Evolutionary conservation across 2,888 invertebrate species (phyloP).

Genomic region (Oscheius sp.): DNA sequence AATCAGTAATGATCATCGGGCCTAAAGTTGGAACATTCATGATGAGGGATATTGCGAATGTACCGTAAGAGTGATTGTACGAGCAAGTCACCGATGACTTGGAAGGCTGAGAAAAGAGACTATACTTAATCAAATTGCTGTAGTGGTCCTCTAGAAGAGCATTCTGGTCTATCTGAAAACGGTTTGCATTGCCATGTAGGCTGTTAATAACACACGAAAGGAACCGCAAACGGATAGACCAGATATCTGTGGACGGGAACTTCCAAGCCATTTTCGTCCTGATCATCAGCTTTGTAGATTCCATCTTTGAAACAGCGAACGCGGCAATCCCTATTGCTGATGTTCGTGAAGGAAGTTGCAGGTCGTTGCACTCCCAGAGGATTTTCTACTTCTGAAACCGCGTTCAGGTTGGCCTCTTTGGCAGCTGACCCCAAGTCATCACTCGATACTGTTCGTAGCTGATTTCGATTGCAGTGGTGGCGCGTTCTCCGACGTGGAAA

Average conservation of each 20-base stretch:
- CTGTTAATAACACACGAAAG: neutral
- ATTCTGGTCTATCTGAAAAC: neutral
- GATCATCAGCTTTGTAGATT: too few species aligned
- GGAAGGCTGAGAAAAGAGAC: neutral
- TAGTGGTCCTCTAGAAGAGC: neutral
- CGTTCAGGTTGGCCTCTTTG: too few species aligned
- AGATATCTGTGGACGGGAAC: slow-evolving; percentile 4
- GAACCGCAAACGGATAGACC: neutral
- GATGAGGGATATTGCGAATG: neutral
- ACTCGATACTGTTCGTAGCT: too few species aligned
- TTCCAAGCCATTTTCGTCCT: neutral
- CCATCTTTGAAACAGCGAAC: too few species aligned
- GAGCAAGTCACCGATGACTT: neutral
- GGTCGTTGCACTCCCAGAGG: too few species aligned
- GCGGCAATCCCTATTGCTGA: too few species aligned
- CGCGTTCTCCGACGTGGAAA: too few species aligned
- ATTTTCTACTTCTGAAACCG: too few species aligned
- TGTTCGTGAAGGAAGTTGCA: too few species aligned
- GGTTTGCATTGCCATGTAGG: too few species aligned
- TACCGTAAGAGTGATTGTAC: slow-evolving; percentile 15
- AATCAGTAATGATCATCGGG: slow-evolving; percentile 23
- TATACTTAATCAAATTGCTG: slow-evolving; percentile 8
- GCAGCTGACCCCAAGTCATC: too few species aligned
- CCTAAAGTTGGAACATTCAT: neutral
- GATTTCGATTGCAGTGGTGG: too few species aligned